These are phyloP conservation scores for Phasia obesa DNA, from an alignment of 2,888 invertebrate genomes.

Conservation along the genomic window DNA sequence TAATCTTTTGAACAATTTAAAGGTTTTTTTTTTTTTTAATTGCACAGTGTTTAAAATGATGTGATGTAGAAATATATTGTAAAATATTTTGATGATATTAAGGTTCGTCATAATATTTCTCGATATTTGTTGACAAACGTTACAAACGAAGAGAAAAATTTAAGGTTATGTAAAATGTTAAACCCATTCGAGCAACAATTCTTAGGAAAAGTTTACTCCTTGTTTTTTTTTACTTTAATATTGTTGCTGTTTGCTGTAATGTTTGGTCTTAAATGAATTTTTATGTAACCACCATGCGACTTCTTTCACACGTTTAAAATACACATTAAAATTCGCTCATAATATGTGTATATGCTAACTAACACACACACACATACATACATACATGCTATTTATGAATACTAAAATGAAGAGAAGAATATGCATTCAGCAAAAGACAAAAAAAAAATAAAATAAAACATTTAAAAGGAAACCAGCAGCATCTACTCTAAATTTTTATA, in stretches of 20 bases:
- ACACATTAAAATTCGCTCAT: slow-evolving; percentile 52
- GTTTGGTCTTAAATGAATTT: slow-evolving; percentile 60
- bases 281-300: slow-evolving; percentile 57
- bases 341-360: neutral
- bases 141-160: neutral
- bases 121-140: neutral
- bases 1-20: too few species aligned
- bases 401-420: slow-evolving; percentile 17
- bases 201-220: neutral
- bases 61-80: too few species aligned
- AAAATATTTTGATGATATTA: too few species aligned
- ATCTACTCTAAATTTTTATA: neutral
- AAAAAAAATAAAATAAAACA: neutral
- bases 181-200: slow-evolving; percentile 10
- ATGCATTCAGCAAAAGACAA: neutral
- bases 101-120: neutral
- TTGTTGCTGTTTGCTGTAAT: slow-evolving; percentile 2
- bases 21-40: too few species aligned
- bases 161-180: neutral
- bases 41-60: too few species aligned
- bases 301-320: slow-evolving; percentile 59
- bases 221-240: neutral
- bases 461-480: neutral
- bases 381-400: slow-evolving; percentile 46
- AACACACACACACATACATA: neutral